phyloP scores from a whole-genome alignment of 2,888 invertebrate species.

The Poecilobothrus nobilitatus region DNA sequence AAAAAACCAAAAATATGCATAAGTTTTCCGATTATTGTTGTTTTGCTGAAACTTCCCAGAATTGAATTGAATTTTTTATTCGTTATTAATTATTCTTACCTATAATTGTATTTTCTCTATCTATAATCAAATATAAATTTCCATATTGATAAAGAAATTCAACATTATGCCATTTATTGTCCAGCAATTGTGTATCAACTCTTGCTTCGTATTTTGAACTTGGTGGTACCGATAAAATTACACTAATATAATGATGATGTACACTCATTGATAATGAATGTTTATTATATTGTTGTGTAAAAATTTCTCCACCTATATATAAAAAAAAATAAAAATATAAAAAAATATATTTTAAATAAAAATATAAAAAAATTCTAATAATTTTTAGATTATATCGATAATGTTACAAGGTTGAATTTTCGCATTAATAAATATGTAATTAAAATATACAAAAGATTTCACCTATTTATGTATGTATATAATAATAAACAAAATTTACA shows the following conservation, averaged over 20 bases:
- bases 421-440: neutral
- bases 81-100: conserved; percentile 33
- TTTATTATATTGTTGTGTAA: conserved; percentile 60
- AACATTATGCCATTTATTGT: conserved; percentile 69
- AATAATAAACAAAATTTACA: too few species aligned
- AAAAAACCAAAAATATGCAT: too few species aligned
- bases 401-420: too few species aligned
- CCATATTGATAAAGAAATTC: conserved; percentile 44
- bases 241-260: conserved; percentile 51
- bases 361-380: conserved; percentile 7
- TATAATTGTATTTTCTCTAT: conserved; percentile 40
- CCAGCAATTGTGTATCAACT: conserved; percentile 59
- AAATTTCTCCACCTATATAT: conserved; percentile 56
- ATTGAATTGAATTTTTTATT: too few species aligned
- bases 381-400: neutral
- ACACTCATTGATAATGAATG: conserved; percentile 55
- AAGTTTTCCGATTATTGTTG: too few species aligned
- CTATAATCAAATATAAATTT: conserved; percentile 41
- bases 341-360: conserved; percentile 10
- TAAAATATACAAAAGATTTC: too few species aligned
- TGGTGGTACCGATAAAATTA: conserved; percentile 51
- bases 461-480: too few species aligned
- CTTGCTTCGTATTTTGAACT: conserved; percentile 54
- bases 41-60: too few species aligned
- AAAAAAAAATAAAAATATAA: conserved; percentile 20